These are phyloP conservation scores for Tillus elongatus DNA, from an alignment of 2,888 invertebrate genomes.

Conservation along the genomic window DNA sequence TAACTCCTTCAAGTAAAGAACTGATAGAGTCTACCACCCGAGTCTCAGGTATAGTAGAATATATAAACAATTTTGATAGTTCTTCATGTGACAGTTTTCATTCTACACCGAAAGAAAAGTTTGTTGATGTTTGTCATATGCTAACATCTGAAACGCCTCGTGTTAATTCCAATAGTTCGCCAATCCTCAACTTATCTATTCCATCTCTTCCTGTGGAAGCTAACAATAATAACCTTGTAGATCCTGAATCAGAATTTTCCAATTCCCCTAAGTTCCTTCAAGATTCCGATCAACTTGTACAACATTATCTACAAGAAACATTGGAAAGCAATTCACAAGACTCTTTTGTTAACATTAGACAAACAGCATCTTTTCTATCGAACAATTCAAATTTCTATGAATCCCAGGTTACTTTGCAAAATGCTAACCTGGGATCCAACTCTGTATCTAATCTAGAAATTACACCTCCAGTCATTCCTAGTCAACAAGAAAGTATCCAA, in stretches of 20 bases:
- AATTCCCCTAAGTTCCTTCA: conserved; percentile 15
- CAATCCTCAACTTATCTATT: neutral
- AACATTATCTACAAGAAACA: conserved; percentile 11
- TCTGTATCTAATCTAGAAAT: conserved; percentile 9
- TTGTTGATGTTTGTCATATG: neutral
- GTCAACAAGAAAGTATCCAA: neutral
- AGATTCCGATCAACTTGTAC: conserved; percentile 11
- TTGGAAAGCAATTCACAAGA: conserved; percentile 4
- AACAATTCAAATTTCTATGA: conserved; percentile 17
- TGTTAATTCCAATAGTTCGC: neutral
- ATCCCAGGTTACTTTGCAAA: conserved; percentile 3
- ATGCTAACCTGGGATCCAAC: too few species aligned
- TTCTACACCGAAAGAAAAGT: neutral
- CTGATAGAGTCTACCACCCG: too few species aligned
- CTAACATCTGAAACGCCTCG: neutral
- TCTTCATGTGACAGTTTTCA: conserved; percentile 3
- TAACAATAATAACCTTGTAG: neutral
- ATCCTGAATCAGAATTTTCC: conserved; percentile 15
- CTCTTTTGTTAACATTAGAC: neutral
- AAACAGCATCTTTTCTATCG: conserved; percentile 11
- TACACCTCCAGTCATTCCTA: conserved; percentile 8
- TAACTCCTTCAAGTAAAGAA: too few species aligned
- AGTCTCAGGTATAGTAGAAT: conserved; percentile 2
- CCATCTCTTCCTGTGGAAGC: too few species aligned
- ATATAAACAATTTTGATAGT: conserved; percentile 1